phyloP scores from a whole-genome alignment of 2,113 vertebrate genomes.

The Nothobranchius furzeri region DNA sequence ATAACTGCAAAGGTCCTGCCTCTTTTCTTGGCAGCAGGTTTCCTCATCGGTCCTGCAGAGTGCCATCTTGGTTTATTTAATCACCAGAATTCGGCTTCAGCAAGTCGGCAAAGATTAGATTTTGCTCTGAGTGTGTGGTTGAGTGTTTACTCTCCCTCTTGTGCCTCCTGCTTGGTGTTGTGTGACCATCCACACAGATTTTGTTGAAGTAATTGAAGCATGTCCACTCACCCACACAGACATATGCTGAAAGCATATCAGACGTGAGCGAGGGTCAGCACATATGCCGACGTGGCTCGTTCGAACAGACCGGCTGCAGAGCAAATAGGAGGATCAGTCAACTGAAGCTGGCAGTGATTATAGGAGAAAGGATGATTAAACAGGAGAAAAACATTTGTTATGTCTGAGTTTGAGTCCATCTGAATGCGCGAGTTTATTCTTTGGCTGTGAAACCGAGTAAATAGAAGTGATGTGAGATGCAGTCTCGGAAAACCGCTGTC shows the following conservation, averaged over 20 bases:
- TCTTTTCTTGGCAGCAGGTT: not conserved
- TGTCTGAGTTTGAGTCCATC: too few species aligned
- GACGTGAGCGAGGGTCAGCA: not conserved
- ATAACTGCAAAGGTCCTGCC: not conserved
- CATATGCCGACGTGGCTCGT: too few species aligned
- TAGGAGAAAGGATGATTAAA: too few species aligned
- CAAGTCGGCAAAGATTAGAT: conserved; percentile 36
- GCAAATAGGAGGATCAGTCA: too few species aligned
- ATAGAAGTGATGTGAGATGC: too few species aligned
- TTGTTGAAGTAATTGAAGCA: conserved; percentile 26
- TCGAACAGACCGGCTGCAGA: too few species aligned
- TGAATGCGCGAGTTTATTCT: too few species aligned
- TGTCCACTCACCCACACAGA: not conserved
- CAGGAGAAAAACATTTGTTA: too few species aligned
- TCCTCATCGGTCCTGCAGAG: conserved; percentile 8
- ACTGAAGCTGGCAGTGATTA: too few species aligned
- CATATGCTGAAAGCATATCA: not conserved
- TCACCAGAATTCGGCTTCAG: conserved; percentile 35
- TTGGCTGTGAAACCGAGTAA: too few species aligned
- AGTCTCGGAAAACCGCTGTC: too few species aligned
- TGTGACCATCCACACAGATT: conserved; percentile 23
- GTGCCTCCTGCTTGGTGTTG: conserved; percentile 33
- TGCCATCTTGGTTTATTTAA: conserved; percentile 32
- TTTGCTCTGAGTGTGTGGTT: conserved; percentile 11
- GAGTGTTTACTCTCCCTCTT: conserved; percentile 18